phyloP scores from a whole-genome alignment of 2,113 vertebrate species.

The Phrynosoma blainvillii region DNA sequence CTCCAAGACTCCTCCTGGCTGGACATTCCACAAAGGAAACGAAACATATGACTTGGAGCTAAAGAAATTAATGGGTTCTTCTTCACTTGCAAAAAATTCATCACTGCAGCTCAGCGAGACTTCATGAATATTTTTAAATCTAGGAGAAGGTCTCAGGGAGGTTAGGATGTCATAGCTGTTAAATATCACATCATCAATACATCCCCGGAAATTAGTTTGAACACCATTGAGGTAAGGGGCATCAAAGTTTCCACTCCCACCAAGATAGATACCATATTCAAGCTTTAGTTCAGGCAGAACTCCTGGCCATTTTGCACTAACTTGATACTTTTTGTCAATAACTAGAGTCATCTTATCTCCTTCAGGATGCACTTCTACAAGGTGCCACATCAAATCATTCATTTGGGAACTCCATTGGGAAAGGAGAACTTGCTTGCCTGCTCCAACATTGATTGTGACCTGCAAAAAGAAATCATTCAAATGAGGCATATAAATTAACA shows the following conservation, averaged over 20 bases:
- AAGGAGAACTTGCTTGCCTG: slow-evolving; percentile 75
- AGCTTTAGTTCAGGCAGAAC: slow-evolving; percentile 72
- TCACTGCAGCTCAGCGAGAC: slow-evolving; percentile 89
- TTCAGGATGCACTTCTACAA: slow-evolving; percentile 77
- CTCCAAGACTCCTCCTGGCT: slow-evolving; percentile 73
- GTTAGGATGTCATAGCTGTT: slow-evolving; percentile 84
- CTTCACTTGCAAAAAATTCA: slow-evolving; percentile 87
- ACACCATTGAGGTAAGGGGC: slow-evolving; percentile 75
- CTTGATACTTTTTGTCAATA: slow-evolving; percentile 81
- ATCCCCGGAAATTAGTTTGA: slow-evolving; percentile 80
- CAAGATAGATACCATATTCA: slow-evolving; percentile 82
- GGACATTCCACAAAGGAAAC: slow-evolving; percentile 78
- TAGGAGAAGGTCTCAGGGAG: slow-evolving; percentile 85
- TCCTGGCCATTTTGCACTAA: slow-evolving; percentile 69
- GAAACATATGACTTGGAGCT: slow-evolving; percentile 89
- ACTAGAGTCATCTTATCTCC: slow-evolving; percentile 74
- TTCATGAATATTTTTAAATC: slow-evolving; percentile 85
- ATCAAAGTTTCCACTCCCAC: slow-evolving; percentile 79
- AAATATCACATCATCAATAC: slow-evolving; percentile 85
- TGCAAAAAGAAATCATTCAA: slow-evolving; percentile 64
- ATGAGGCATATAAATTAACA: background rate
- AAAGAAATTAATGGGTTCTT: slow-evolving; percentile 90
- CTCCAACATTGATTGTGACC: slow-evolving; percentile 84
- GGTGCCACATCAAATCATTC: slow-evolving; percentile 89
- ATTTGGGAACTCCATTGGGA: slow-evolving; percentile 80